A percentile compares a stretch with the other conserved stretches of the same genome.
phyloP scores from a whole-genome alignment of 2,888 invertebrate genomes.

The Ashinkailepas kermadecensis region DNA sequence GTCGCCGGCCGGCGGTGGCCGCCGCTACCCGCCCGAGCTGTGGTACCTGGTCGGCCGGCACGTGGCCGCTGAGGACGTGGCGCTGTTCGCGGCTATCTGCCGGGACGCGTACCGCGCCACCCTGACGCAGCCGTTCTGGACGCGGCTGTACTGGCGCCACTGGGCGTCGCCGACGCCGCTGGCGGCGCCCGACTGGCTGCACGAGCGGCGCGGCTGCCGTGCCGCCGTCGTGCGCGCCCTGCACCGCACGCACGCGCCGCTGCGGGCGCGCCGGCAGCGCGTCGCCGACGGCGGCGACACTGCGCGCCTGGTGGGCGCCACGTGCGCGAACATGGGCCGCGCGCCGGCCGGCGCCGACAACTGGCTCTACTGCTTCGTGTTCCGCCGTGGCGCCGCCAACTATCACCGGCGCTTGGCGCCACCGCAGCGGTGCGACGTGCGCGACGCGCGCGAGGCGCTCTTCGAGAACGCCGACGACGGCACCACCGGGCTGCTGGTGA shows the following conservation, averaged over 20 bases:
- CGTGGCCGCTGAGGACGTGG: constrained; percentile 20
- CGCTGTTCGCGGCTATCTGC: constrained; percentile 1
- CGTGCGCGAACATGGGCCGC: not conserved
- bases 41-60: constrained; percentile 18
- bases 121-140: not conserved
- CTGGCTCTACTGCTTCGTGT: constrained; percentile 11
- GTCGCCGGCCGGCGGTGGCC: not conserved
- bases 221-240: constrained; percentile 13
- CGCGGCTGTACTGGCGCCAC: not conserved
- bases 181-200: constrained; percentile 11
- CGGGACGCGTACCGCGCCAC: constrained; percentile 20
- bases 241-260: constrained; percentile 13
- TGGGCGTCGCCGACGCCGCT: constrained; percentile 8
- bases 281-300: constrained; percentile 2
- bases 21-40: constrained; percentile 11
- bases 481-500: not conserved
- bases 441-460: not conserved
- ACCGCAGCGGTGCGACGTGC: not conserved
- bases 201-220: constrained; percentile 7
- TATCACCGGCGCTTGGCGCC: not conserved
- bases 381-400: not conserved
- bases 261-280: not conserved
- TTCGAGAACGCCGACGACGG: constrained; percentile 14
- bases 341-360: not conserved
- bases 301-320: not conserved